Base-by-base conservation (phyloP, 2,888 invertebrate genomes). In the Zygogramma bicolorata region DNA sequence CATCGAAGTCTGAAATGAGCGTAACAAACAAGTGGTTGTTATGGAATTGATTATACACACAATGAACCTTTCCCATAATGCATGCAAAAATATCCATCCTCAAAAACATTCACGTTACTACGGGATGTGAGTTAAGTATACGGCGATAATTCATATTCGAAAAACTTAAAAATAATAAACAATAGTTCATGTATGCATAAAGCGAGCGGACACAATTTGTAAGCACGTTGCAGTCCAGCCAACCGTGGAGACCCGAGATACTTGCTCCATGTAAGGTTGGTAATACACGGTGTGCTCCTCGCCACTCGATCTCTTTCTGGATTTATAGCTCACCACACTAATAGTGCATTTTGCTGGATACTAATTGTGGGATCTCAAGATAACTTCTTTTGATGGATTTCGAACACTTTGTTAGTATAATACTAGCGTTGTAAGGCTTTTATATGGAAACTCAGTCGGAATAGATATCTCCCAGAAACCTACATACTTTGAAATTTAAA, bases 101-200 rank as follows among this genome's bases (percentile, higher is more conserved):
- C 53, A 53, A 53, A 53, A 53, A 53, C 79, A 80, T 78, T 75
- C 75, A 75, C 74, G 77, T 80, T 80, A 82, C 80, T 79, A 79
- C 81, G 82, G 81, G 81, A 81, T 81, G 80, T 80, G 81, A 82
- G 83, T 77, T 81, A 81, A 82, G 80, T 82, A 82, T 80, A 82
- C 83, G 78, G 79, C 82, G 83, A 85, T 85, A 85, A 84, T 82
- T 85, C 85, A 85, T 85, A 84, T 85, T 84, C 82, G 83, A 82
- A 81, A 81, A 81, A 77, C 72, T 73, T 75, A 84, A 84, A 84
- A 84, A 84, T 83, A 80, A 83, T 83, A 84, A 84, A 84, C 84
- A 84, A 84, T 84, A 84, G 84, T 84, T 83, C 84, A 84, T 84
- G 84, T 84, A 84, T 84, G 84, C 84, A 84, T 84, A 84, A 84